phyloP scores from a whole-genome alignment of 2,888 invertebrate genomes.

The Microplitis deprimator region DNA sequence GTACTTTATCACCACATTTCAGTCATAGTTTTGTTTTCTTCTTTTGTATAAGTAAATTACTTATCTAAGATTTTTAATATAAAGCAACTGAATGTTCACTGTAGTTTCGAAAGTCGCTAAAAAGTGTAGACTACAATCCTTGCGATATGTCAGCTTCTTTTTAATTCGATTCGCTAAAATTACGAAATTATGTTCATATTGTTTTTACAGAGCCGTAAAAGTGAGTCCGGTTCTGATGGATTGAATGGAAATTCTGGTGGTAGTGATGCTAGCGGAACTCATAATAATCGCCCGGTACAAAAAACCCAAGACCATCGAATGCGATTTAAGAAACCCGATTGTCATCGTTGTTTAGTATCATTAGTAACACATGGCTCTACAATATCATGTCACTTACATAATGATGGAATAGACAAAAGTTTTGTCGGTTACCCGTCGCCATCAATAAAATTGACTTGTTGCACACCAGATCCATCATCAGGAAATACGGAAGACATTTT shows the following conservation, averaged over 20 bases:
- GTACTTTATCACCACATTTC: too few species aligned
- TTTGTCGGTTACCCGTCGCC: constrained; percentile 78
- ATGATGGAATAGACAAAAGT: constrained; percentile 70
- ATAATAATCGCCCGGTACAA: constrained; percentile 62
- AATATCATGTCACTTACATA: constrained; percentile 37
- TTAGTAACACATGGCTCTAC: constrained; percentile 81
- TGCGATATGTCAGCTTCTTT: too few species aligned
- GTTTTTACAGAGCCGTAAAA: constrained; percentile 71
- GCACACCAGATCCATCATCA: constrained; percentile 69
- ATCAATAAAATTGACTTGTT: constrained; percentile 66
- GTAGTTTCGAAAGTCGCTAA: too few species aligned
- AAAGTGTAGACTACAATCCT: too few species aligned
- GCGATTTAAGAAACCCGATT: constrained; percentile 52
- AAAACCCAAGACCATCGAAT: constrained; percentile 48
- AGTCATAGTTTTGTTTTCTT: too few species aligned
- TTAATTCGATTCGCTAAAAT: too few species aligned
- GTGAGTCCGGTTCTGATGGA: constrained; percentile 76
- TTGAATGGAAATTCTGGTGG: constrained; percentile 64
- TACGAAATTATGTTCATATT: too few species aligned
- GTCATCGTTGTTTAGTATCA: constrained; percentile 66
- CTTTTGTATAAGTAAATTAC: too few species aligned
- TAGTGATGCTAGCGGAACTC: constrained; percentile 67
- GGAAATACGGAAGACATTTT: constrained; percentile 67
- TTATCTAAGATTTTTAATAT: too few species aligned
- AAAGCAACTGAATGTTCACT: too few species aligned